Evolutionary conservation across 30 jellyfish, hydroid and myxozoan species (phyloP).

Genomic region (Chrysaora quinquecirrha): DNA sequence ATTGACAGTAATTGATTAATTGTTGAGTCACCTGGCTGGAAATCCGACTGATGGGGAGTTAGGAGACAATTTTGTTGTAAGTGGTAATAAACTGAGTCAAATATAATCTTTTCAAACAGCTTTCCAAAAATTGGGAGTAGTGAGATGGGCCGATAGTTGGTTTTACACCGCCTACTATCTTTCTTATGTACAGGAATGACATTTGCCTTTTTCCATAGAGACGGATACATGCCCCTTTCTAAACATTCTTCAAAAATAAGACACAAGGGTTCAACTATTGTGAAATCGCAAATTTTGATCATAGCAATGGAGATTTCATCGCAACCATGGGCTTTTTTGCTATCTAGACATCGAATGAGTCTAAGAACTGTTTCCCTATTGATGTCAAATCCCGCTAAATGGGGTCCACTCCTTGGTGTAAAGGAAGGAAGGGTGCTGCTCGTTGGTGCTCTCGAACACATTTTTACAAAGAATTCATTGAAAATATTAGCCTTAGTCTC

Average conservation of each 20-base stretch:
- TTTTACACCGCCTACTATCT: too few relatives aligned
- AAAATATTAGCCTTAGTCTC: constrained; percentile 45
- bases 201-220: too few relatives aligned
- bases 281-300: background rate
- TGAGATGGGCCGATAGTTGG: too few relatives aligned
- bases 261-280: background rate
- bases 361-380: background rate
- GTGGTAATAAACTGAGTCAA: too few relatives aligned
- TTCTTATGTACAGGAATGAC: too few relatives aligned
- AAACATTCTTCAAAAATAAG: background rate
- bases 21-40: too few relatives aligned
- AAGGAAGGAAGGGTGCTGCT: constrained; percentile 48
- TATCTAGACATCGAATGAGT: constrained; percentile 18
- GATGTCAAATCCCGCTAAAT: constrained; percentile 16
- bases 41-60: too few relatives aligned
- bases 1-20: too few relatives aligned
- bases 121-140: too few relatives aligned
- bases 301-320: constrained; percentile 10
- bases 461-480: constrained; percentile 38
- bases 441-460: constrained; percentile 27
- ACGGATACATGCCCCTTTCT: too few relatives aligned
- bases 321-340: constrained; percentile 53
- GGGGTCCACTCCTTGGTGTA: constrained; percentile 12
- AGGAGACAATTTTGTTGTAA: too few relatives aligned
- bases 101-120: too few relatives aligned